Conservation (phyloP, 2,797 vertebrate species). For the Rhinogobio ventralis region DNA sequence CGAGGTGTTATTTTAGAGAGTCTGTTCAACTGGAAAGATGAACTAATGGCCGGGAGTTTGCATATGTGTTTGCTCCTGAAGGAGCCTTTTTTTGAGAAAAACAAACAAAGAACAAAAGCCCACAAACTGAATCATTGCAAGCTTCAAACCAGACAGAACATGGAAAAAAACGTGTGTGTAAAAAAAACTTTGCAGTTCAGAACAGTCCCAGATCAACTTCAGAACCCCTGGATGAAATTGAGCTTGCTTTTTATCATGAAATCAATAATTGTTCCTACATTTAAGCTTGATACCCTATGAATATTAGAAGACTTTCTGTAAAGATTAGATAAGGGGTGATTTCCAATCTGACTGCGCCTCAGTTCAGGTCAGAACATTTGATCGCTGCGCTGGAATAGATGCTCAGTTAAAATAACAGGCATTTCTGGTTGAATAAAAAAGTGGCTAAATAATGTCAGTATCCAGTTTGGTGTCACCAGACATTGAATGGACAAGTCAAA, state of each 20-base stretch:
- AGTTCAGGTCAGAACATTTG: conserved; percentile 26
- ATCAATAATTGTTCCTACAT: background rate
- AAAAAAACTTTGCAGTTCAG: background rate
- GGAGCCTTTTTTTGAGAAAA: background rate
- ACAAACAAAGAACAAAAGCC: background rate
- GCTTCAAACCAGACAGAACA: background rate
- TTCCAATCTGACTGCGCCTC: conserved; percentile 20
- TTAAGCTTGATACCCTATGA: conserved; percentile 6
- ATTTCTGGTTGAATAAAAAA: conserved; percentile 32
- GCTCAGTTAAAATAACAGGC: conserved; percentile 29
- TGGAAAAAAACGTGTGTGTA: too few relatives aligned
- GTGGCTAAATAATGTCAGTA: conserved; percentile 8
- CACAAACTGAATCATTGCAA: conserved; percentile 4
- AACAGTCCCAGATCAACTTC: background rate
- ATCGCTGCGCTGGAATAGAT: background rate
- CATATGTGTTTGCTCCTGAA: background rate
- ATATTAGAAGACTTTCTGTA: conserved; percentile 24
- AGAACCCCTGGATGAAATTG: background rate
- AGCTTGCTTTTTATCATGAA: background rate
- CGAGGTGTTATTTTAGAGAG: background rate
- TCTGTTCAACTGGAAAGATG: background rate
- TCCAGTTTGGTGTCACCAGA: conserved; percentile 23
- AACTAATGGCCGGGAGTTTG: background rate
- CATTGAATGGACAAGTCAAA: conserved; percentile 18
- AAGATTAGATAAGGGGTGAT: conserved; percentile 47